Percentiles rank a stretch among this genome's conserved stretches.
phyloP scores from a whole-genome alignment of 2,888 invertebrate genomes.

The Andrena camellia region DNA sequence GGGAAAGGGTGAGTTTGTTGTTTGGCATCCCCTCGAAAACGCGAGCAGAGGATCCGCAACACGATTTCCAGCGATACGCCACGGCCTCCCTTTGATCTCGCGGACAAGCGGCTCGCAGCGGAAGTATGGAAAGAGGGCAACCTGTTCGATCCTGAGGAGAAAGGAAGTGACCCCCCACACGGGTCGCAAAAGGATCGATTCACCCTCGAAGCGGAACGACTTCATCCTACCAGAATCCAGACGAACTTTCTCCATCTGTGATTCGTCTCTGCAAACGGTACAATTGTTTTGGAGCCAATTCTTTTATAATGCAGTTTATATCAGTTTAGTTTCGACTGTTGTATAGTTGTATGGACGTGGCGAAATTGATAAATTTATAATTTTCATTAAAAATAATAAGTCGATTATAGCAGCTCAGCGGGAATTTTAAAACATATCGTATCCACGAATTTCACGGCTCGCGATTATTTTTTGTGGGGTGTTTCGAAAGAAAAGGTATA shows the following conservation, averaged over 20 bases:
- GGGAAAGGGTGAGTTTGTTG: constrained; percentile 26
- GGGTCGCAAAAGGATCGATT: constrained; percentile 16
- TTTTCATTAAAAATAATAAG: too few species aligned
- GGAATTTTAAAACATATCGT: too few species aligned
- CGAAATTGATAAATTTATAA: too few species aligned
- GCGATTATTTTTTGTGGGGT: too few species aligned
- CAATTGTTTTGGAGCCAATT: too few species aligned
- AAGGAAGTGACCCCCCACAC: neutral
- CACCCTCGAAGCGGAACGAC: neutral
- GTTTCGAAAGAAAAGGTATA: too few species aligned
- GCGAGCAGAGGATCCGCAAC: constrained; percentile 24
- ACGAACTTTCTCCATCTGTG: neutral
- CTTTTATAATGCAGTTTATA: too few species aligned
- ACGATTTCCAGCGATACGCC: constrained; percentile 45
- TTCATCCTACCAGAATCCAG: neutral
- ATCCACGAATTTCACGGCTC: too few species aligned
- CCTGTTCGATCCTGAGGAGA: neutral
- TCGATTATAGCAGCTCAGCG: too few species aligned
- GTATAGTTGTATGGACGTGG: too few species aligned
- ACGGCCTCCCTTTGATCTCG: constrained; percentile 38
- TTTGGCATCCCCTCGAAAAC: constrained; percentile 50
- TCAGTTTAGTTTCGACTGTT: too few species aligned
- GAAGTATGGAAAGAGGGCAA: constrained; percentile 19
- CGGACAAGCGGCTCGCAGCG: constrained; percentile 15
- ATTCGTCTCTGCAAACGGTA: neutral